These are phyloP conservation scores for Prosopocoilus inquinatus DNA, from an alignment of 2,888 invertebrate species.

Conservation along the genomic window DNA sequence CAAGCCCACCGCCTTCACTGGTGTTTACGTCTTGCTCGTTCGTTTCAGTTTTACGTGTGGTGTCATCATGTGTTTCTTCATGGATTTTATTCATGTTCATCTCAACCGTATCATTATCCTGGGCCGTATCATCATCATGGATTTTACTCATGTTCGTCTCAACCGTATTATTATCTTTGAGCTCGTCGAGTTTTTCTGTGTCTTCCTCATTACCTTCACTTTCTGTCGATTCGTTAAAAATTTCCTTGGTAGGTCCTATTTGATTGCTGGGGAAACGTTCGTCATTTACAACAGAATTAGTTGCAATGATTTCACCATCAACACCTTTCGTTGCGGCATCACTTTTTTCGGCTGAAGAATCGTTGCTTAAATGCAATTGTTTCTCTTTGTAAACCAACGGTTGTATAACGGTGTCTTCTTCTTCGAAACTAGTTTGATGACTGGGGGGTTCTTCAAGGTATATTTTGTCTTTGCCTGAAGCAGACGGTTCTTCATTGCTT, in stretches of 20 bases:
- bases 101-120: background rate
- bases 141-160: background rate
- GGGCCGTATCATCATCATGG: background rate
- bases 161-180: background rate
- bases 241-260: background rate
- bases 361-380: too few relatives aligned
- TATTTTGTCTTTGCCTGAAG: too few relatives aligned
- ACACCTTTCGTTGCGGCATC: background rate
- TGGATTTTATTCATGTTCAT: background rate
- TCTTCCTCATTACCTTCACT: background rate
- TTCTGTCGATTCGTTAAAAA: background rate
- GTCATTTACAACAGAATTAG: background rate
- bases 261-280: too few relatives aligned
- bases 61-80: background rate
- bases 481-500: too few relatives aligned
- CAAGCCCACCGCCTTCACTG: too few relatives aligned
- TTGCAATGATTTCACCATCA: background rate
- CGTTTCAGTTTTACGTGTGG: background rate
- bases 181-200: too few relatives aligned
- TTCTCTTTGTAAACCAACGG: too few relatives aligned
- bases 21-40: background rate
- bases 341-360: background rate
- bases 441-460: too few relatives aligned
- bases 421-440: too few relatives aligned
- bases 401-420: too few relatives aligned